A percentile compares a stretch with the other conserved stretches of the same genome.
Evolutionary conservation across 2,113 vertebrate species (phyloP).

Genomic region (Platysteira castanea): DNA sequence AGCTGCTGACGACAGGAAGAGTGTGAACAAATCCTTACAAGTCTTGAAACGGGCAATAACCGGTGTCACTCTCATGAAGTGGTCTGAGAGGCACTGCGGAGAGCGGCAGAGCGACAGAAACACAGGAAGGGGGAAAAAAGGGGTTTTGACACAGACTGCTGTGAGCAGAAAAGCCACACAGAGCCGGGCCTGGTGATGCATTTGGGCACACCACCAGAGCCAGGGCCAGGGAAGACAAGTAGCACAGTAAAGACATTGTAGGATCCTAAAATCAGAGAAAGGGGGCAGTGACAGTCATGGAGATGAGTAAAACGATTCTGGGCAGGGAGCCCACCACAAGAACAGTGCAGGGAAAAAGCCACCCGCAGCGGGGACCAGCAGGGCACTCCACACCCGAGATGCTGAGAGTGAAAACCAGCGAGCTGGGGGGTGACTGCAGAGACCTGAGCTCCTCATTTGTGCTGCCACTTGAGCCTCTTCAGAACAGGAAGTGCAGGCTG

Average conservation of each 20-base stretch:
- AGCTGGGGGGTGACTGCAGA: background rate
- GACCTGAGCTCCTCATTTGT: background rate
- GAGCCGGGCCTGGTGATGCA: background rate
- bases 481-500: background rate
- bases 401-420: background rate
- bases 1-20: background rate
- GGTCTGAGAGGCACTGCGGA: background rate
- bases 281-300: slow-evolving; percentile 2
- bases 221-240: slow-evolving; percentile 28
- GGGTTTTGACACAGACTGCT: slow-evolving; percentile 8
- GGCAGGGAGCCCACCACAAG: background rate
- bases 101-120: background rate
- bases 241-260: slow-evolving; percentile 56
- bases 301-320: slow-evolving; percentile 19
- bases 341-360: background rate
- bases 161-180: background rate
- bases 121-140: background rate
- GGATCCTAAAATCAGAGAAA: slow-evolving; percentile 34
- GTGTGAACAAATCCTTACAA: background rate
- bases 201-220: background rate
- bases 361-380: background rate
- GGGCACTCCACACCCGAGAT: background rate
- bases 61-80: background rate
- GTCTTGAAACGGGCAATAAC: background rate
- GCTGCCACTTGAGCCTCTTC: background rate